Conservation (phyloP, 2,797 vertebrate genomes). For the Typhlichthys subterraneus region DNA sequence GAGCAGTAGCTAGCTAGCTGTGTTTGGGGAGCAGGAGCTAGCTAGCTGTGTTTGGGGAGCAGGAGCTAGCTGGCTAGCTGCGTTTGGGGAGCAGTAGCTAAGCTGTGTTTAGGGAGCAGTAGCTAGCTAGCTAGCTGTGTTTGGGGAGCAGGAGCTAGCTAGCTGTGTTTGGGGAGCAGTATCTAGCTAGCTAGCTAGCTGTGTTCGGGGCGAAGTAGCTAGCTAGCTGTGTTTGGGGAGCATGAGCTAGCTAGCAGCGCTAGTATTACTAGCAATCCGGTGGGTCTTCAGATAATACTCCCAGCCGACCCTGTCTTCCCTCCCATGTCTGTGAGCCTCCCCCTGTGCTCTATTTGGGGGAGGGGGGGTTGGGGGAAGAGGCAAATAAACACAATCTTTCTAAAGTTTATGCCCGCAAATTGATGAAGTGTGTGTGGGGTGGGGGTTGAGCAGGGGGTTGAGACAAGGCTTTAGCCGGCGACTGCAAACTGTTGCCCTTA, state of each 20-base stretch:
- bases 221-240: no score
- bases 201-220: no score
- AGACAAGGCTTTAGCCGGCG: constrained; percentile 59
- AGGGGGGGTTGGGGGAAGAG: constrained; percentile 60
- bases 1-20: no score
- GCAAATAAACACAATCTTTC: constrained; percentile 80
- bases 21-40: not conserved
- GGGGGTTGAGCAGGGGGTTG: constrained; percentile 46
- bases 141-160: constrained; percentile 12
- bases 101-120: no score
- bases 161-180: not conserved
- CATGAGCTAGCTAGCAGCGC: not conserved
- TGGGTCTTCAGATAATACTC: constrained; percentile 37
- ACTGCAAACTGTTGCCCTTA: constrained; percentile 79
- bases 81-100: no score
- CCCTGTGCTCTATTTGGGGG: constrained; percentile 70
- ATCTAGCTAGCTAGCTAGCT: no score
- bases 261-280: constrained; percentile 40
- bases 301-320: constrained; percentile 47
- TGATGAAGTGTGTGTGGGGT: constrained; percentile 50
- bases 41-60: constrained; percentile 3
- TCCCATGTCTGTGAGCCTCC: constrained; percentile 71
- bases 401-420: constrained; percentile 75
- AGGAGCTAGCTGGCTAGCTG: no score
- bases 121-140: not conserved